These are phyloP conservation scores for Anodontia alba DNA, from an alignment of 2,888 invertebrate species.

Conservation along the genomic window DNA sequence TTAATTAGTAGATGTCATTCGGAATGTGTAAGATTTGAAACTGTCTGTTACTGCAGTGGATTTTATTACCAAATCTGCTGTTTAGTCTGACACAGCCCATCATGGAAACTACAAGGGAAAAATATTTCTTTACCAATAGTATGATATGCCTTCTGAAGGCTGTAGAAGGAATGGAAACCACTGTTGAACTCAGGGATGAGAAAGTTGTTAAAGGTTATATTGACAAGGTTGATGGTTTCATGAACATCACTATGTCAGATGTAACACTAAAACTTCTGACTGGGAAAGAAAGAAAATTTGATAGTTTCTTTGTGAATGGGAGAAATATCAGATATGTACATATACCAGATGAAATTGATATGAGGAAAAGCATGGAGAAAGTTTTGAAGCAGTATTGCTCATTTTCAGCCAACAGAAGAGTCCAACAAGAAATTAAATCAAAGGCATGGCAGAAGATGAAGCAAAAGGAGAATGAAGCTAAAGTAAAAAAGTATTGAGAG, in stretches of 20 bases:
- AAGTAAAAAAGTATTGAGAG: slow-evolving; percentile 17
- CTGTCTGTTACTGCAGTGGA: too few relatives aligned
- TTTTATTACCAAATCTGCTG: too few relatives aligned
- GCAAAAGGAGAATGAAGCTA: slow-evolving; percentile 35
- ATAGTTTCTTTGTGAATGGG: slow-evolving; percentile 77
- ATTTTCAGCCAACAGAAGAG: slow-evolving; percentile 26
- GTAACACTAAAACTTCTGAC: slow-evolving; percentile 63
- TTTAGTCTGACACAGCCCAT: not conserved
- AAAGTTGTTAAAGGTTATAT: slow-evolving; percentile 71
- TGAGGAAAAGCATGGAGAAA: slow-evolving; percentile 70
- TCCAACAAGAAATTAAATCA: slow-evolving; percentile 41
- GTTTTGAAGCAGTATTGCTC: slow-evolving; percentile 33
- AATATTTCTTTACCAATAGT: slow-evolving; percentile 67
- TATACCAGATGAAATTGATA: slow-evolving; percentile 81
- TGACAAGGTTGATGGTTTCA: slow-evolving; percentile 72
- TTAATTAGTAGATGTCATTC: too few relatives aligned
- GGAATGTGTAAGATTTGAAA: too few relatives aligned
- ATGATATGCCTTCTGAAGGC: slow-evolving; percentile 77
- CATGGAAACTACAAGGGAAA: slow-evolving; percentile 70
- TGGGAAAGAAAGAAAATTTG: slow-evolving; percentile 59
- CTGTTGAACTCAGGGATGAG: slow-evolving; percentile 79
- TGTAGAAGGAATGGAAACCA: slow-evolving; percentile 73
- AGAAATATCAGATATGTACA: slow-evolving; percentile 80
- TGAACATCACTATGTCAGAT: slow-evolving; percentile 76
- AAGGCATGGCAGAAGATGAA: slow-evolving; percentile 52